A percentile compares a stretch with the other conserved stretches of the same genome.
phyloP scores from a whole-genome alignment of 2,113 vertebrate species.

The Chionis minor region DNA sequence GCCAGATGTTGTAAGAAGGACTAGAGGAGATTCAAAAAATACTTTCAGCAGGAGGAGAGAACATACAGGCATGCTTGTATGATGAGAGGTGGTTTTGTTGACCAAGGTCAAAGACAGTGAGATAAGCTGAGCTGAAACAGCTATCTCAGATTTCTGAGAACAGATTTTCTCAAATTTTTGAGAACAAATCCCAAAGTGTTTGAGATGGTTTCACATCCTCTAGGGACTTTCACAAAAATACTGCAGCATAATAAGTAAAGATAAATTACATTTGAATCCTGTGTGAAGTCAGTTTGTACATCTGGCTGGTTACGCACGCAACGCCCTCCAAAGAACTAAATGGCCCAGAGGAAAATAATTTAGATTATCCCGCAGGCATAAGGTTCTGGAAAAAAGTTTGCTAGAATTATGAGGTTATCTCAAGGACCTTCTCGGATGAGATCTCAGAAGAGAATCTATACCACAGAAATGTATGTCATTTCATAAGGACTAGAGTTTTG shows the following conservation, averaged over 20 bases:
- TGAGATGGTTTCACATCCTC: background rate
- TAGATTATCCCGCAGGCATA: background rate
- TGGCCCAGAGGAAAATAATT: background rate
- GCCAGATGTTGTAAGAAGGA: constrained; percentile 11
- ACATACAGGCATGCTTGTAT: background rate
- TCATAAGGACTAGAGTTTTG: background rate
- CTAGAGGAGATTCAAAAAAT: background rate
- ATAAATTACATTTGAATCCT: background rate
- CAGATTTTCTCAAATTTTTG: background rate
- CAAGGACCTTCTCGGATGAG: background rate
- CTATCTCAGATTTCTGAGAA: background rate
- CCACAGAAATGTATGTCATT: background rate
- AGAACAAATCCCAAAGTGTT: background rate
- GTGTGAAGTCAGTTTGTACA: background rate
- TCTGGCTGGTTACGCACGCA: background rate
- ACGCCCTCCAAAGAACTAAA: background rate
- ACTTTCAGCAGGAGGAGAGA: background rate
- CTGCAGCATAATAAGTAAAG: background rate
- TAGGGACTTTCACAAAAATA: background rate
- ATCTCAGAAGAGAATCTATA: background rate
- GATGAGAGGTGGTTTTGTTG: background rate
- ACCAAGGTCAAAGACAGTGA: background rate
- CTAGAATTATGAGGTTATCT: background rate
- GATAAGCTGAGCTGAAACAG: background rate
- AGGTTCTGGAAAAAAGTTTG: background rate